These are phyloP conservation scores for Aplysina aerophoba DNA, from an alignment of 37 sponge, comb jelly and placozoan genomes.

Conservation along the genomic window DNA sequence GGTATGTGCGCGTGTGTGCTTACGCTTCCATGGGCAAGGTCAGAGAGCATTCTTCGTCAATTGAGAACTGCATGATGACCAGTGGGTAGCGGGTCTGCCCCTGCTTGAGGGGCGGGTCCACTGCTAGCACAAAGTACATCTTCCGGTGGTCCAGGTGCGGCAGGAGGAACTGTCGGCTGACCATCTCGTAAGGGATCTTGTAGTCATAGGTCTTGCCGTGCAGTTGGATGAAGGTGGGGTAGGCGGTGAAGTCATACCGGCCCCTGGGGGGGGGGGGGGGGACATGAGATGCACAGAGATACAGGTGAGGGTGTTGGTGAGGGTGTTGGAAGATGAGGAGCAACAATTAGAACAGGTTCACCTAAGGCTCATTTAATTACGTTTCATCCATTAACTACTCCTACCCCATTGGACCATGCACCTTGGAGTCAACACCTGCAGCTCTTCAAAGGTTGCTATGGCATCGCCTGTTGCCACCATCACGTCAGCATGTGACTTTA, in stretches of 20 bases:
- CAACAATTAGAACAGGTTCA: not conserved
- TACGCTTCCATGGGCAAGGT: slow-evolving; percentile 79
- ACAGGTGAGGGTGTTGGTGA: too few species aligned
- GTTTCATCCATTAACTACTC: too few species aligned
- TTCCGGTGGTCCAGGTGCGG: slow-evolving; percentile 93
- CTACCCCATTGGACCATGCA: slow-evolving; percentile 8
- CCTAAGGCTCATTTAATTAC: too few species aligned
- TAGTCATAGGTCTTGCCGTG: slow-evolving; percentile 99
- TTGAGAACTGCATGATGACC: slow-evolving; percentile 78
- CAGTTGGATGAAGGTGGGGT: slow-evolving; percentile 90
- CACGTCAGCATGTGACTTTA: slow-evolving; percentile 88
- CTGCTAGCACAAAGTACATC: slow-evolving; percentile 91
- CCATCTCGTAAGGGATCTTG: slow-evolving; percentile 87
- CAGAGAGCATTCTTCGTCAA: slow-evolving; percentile 83
- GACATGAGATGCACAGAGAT: not conserved
- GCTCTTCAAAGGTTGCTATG: slow-evolving; percentile 88
- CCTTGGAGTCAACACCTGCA: slow-evolving; percentile 91
- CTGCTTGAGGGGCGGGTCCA: slow-evolving; percentile 97
- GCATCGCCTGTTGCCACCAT: slow-evolving; percentile 95
- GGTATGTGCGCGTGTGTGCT: too few species aligned
- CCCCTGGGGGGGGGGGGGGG: slow-evolving; percentile 63
- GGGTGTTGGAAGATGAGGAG: too few species aligned
- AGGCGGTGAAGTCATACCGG: slow-evolving; percentile 91
- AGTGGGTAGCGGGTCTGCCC: slow-evolving; percentile 97
- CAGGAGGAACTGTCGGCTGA: slow-evolving; percentile 86